Evolutionary conservation across 1,140 invertebrate genomes (phyloP).

Genomic region (Scaptomyza graminum): DNA sequence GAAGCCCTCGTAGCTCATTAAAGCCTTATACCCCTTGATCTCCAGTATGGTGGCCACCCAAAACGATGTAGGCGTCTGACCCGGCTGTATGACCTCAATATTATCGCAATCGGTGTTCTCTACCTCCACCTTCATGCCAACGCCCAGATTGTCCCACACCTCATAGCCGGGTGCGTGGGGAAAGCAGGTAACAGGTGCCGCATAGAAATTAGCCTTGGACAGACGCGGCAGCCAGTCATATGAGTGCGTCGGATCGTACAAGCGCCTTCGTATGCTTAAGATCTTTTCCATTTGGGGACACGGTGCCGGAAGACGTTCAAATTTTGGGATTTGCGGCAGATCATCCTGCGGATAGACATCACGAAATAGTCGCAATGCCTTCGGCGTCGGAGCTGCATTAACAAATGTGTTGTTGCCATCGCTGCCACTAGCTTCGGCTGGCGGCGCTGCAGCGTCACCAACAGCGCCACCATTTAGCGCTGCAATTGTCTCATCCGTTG

Average conservation of each 20-base stretch:
- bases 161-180: conserved; percentile 95
- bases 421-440: conserved; percentile 44
- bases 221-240: conserved; percentile 94
- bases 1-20: conserved; percentile 96
- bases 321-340: conserved; percentile 84
- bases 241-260: conserved; percentile 88
- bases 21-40: conserved; percentile 96
- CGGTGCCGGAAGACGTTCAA: conserved; percentile 71
- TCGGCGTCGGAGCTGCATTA: conserved; percentile 60
- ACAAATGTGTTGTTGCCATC: conserved; percentile 30
- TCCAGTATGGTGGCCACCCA: conserved; percentile 97
- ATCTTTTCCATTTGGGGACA: conserved; percentile 84
- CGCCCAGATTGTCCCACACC: conserved; percentile 96
- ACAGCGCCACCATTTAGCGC: conserved; percentile 67
- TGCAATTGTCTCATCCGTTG: conserved; percentile 66
- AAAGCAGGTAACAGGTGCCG: conserved; percentile 95
- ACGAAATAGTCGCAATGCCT: conserved; percentile 69
- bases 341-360: conserved; percentile 84
- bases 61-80: conserved; percentile 91
- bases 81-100: conserved; percentile 86
- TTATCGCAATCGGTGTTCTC: conserved; percentile 95
- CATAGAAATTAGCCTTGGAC: conserved; percentile 90
- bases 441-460: conserved; percentile 57
- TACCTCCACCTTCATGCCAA: conserved; percentile 98
- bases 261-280: conserved; percentile 84